These are phyloP conservation scores for Nymphalis io DNA, from an alignment of 1,140 invertebrate species.

Conservation along the genomic window DNA sequence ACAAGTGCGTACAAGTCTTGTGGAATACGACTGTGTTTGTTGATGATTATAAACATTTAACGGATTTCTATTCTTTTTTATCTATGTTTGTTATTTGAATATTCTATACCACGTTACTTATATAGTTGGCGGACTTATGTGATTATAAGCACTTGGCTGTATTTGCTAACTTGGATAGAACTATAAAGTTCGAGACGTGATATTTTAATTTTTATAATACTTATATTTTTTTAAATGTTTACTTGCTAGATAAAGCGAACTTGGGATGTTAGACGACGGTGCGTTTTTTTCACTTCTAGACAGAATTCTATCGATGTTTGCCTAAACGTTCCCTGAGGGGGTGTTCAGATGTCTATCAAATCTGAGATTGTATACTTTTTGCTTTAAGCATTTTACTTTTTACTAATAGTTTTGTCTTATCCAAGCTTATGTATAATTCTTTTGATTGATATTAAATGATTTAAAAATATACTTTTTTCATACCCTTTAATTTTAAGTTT, in stretches of 20 bases:
- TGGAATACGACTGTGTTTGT: conserved; percentile 8
- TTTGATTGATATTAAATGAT: conserved; percentile 53
- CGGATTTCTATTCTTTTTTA: conserved; percentile 25
- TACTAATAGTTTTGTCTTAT: conserved; percentile 52
- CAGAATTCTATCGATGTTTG: not conserved
- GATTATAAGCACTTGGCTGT: not conserved
- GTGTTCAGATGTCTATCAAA: conserved; percentile 11
- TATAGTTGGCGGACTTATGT: not conserved
- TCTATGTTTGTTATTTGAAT: conserved; percentile 29
- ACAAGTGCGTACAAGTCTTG: conserved; percentile 24
- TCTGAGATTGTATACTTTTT: conserved; percentile 25
- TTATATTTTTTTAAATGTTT: conserved; percentile 37
- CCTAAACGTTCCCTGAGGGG: not conserved
- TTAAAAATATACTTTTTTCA: conserved; percentile 37
- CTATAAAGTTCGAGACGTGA: conserved; percentile 5
- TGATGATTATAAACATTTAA: conserved; percentile 4
- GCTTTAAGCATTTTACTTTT: conserved; percentile 39
- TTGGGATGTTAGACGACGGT: not conserved
- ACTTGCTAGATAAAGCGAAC: conserved; percentile 16
- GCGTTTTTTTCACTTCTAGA: not conserved
- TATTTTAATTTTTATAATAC: conserved; percentile 32
- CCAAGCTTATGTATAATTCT: conserved; percentile 56
- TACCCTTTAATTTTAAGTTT: not conserved
- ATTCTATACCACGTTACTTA: conserved; percentile 36
- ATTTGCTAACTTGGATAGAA: not conserved